phyloP scores from a whole-genome alignment of 2,888 invertebrate genomes.

The Thereva nobilitata region DNA sequence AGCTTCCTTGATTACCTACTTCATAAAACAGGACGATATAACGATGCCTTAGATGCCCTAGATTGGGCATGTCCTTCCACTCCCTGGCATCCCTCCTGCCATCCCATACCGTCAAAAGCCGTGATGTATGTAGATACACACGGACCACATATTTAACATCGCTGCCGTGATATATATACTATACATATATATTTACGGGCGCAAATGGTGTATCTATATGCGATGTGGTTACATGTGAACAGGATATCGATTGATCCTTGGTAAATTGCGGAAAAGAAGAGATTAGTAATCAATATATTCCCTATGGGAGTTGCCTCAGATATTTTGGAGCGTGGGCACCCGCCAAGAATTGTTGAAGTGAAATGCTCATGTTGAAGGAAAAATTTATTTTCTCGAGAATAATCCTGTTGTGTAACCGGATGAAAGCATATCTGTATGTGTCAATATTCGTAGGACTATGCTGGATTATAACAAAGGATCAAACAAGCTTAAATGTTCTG shows the following conservation, averaged over 20 bases:
- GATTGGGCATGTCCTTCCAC: background rate
- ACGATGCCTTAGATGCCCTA: constrained; percentile 4
- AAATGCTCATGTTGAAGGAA: too few relatives aligned
- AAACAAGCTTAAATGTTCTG: too few relatives aligned
- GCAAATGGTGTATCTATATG: background rate
- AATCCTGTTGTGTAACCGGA: too few relatives aligned
- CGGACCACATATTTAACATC: background rate
- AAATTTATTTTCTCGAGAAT: too few relatives aligned
- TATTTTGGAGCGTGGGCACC: too few relatives aligned
- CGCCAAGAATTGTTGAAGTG: too few relatives aligned
- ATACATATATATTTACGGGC: background rate
- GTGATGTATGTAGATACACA: constrained; percentile 11
- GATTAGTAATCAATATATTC: constrained; percentile 8
- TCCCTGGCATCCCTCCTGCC: too few relatives aligned
- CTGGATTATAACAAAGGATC: too few relatives aligned
- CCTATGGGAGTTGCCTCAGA: too few relatives aligned
- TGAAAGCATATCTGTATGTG: too few relatives aligned
- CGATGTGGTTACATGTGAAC: constrained; percentile 9
- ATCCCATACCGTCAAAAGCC: constrained; percentile 11
- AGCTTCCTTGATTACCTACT: constrained; percentile 25
- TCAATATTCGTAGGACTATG: too few relatives aligned
- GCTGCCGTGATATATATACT: constrained; percentile 1
- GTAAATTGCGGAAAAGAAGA: constrained; percentile 14
- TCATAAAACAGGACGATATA: constrained; percentile 5
- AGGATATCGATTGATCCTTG: constrained; percentile 25